Evolutionary conservation across 37 sponge, comb jelly and placozoan genomes (phyloP).

Genomic region (Aplysina aerophoba): DNA sequence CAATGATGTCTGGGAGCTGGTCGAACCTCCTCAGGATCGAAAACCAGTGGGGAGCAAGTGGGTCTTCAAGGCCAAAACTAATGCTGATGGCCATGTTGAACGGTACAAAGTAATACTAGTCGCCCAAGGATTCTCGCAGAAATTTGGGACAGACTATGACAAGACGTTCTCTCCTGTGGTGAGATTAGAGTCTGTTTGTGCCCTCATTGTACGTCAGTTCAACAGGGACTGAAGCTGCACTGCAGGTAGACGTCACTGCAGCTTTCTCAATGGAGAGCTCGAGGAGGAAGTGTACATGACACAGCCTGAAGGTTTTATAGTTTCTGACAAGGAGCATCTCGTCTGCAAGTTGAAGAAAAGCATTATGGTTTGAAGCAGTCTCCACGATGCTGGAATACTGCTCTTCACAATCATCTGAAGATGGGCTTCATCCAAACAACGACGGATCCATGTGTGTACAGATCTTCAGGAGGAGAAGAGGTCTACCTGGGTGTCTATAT

Average conservation of each 20-base stretch:
- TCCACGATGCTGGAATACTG: conserved; percentile 45
- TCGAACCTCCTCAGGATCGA: conserved; percentile 39
- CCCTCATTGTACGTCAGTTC: conserved; percentile 37
- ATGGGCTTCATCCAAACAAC: conserved; percentile 52
- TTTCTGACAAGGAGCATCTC: conserved; percentile 33
- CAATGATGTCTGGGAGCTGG: conserved; percentile 65
- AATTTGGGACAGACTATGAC: conserved; percentile 51
- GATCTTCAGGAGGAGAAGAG: background rate
- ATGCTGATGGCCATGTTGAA: conserved; percentile 43
- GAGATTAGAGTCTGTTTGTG: conserved; percentile 30
- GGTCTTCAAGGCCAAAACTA: conserved; percentile 50
- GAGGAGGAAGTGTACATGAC: conserved; percentile 64
- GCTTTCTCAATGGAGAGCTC: conserved; percentile 55
- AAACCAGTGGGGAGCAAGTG: conserved; percentile 64
- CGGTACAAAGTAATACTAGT: conserved; percentile 57
- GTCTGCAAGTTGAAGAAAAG: conserved; percentile 46
- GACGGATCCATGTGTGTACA: conserved; percentile 56
- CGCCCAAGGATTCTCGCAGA: conserved; percentile 64
- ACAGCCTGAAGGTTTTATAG: conserved; percentile 53
- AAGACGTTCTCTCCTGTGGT: conserved; percentile 64
- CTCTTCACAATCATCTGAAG: conserved; percentile 31
- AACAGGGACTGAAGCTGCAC: conserved; percentile 42
- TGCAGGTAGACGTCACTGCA: too few relatives aligned
- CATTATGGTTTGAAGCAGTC: conserved; percentile 56
- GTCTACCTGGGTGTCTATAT: conserved; percentile 54